These are phyloP conservation scores for Calcarius lapponicus DNA, from an alignment of 2,797 vertebrate genomes.

Conservation along the genomic window DNA sequence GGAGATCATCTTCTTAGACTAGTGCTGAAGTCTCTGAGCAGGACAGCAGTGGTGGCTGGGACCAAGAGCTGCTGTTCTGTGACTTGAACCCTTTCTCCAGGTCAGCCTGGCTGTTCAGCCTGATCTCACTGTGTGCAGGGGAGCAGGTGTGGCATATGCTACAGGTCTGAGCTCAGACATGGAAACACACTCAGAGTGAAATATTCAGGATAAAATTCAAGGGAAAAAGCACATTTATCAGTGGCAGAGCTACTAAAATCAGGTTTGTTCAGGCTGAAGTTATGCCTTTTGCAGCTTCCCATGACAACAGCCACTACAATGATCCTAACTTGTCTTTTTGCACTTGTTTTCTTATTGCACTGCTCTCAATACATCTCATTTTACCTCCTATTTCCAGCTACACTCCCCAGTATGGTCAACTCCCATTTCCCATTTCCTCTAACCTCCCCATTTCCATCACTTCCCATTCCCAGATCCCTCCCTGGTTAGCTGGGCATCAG, in stretches of 20 bases:
- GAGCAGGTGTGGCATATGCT: not conserved
- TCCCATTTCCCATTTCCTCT: not conserved
- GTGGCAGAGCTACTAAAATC: not conserved
- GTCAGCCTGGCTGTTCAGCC: not conserved
- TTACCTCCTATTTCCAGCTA: not conserved
- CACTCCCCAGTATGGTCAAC: not conserved
- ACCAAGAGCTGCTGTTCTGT: not conserved
- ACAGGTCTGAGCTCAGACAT: not conserved
- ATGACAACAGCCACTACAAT: not conserved
- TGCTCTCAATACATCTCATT: not conserved
- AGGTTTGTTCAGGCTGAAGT: not conserved
- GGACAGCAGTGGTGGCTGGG: not conserved
- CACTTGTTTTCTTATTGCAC: not conserved
- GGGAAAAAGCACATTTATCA: not conserved
- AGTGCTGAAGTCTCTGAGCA: not conserved
- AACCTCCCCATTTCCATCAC: not conserved
- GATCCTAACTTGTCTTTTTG: not conserved
- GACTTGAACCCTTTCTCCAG: not conserved
- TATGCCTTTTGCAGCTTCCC: not conserved
- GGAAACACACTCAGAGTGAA: not conserved
- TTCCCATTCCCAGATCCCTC: not conserved
- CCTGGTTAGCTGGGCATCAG: not conserved
- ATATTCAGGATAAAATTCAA: not conserved
- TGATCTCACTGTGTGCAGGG: not conserved
- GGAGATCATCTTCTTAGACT: not conserved